Base-by-base conservation (phyloP, 2,113 vertebrate species). In the Galeopterus variegatus region DNA sequence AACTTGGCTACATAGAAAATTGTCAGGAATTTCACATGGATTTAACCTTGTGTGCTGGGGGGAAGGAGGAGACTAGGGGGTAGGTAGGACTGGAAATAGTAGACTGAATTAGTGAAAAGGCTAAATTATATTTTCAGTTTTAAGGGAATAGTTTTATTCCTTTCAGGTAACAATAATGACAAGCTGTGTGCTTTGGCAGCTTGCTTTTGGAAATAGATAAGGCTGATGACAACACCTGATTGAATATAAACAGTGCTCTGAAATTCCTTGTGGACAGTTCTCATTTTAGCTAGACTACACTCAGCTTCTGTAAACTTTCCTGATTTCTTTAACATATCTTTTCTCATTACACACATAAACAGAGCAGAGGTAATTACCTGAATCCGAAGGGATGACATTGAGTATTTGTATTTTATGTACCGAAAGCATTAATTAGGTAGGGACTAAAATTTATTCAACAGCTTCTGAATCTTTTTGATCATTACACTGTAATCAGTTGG, bases 141-240 rank as follows among this genome's bases (percentile, higher is more conserved):
- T 73, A 93, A 87, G 80, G 31, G 77, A 88, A 75, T 82, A 48
- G 14, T 72, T 94, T 86, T 75, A 70, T 60, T 93, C 90, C 62
- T 86, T 95, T 97, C 58, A 79, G 80, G 84, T 87, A 75, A 82
- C 85, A 83, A 19, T n/a, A 93, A 84, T 77, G 82, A 89, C 70
- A 89, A 19, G 24, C 48, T 77, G 14, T 92, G 75, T 82, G 12
- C 56, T 50, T 3, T 58, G 24, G 28, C 75, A 90, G 21, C 52
- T 72, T 65, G 45, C 72, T 21, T 92, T 88, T 50, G 26, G 33
- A 64, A 69, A 73, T 45, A 83, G 33, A 56, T 75, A 69, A 88
- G 50, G 17, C 65, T 62, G n/a, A 58, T 92, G 28, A n/a, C 36
- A 81, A 50, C 64, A 93, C 36, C 54, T 88, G 67, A 91, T 87